Base-by-base conservation (phyloP, 2,888 invertebrate species). In the Drosophila subquinaria region DNA sequence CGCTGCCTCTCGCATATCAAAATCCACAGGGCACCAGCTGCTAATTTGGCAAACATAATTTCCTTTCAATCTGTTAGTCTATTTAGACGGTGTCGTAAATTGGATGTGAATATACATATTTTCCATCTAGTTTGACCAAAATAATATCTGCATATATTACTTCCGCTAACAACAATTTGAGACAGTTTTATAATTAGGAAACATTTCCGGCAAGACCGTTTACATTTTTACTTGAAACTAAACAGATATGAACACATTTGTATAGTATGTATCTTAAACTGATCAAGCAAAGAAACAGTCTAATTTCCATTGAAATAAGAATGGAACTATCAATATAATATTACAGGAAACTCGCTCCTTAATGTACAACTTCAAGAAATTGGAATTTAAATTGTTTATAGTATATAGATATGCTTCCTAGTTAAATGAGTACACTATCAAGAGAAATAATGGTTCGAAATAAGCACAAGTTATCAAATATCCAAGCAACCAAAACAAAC, bases 391-490 rank as follows among this genome's bases (percentile, higher is more conserved):
- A 13, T 50, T 5, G 23, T 10, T 17, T 8, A 30, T 40, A 61
- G 3, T 65, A 48, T 40, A 30, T 30, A 47, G 47, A 2, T 10
- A 38, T 48, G 59, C 59, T 45, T n/a, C 72, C 20, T 40, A 50
- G 42, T 33, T 9, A 62, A 61, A 55, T 77, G 81, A 76, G 81
- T 76, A 70, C 81, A 64, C 45, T 60, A 45, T 1, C 45, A 78
- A 57, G 13, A 0, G 9, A 27, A 51, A 51, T 17, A 15, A 66
- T 36, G 17, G 17, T 2, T 30, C 23, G 35, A 60, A 45, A 47
- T 66, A 63, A 77, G 72, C 72, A 81, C 81, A 77, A 80, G 72
- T 53, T 59, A 59, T 48, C 47, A 48, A 48, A 13, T 61, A 45
- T 71, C 55, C 66, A 62, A 23, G 38, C 8, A 51, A 33, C 17